Base-by-base conservation (phyloP, 2,113 vertebrate species). In the Talpa occidentalis region DNA sequence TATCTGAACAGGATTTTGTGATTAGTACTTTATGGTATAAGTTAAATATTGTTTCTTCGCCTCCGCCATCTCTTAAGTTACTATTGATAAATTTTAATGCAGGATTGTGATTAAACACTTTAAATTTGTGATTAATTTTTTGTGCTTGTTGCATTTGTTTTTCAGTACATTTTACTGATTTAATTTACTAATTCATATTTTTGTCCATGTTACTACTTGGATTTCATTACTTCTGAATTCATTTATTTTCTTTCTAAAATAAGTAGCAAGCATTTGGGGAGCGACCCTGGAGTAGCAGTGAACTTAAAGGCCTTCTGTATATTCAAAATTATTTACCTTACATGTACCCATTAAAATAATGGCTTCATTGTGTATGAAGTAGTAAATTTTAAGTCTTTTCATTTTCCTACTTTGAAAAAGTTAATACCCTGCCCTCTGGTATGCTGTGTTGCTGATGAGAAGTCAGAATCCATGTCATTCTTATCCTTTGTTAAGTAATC, bases 171-270 rank as follows among this genome's bases (percentile, higher is more conserved):
- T 74, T 89, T 83, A 76, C 10, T 84, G 22, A 10, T 92, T 79
- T 83, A 67, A 40, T 86, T 96, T 90, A 86, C 66, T 59, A 10
- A 67, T 80, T 82, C 28, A 19, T 88, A 1, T 79, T 86, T 85
- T 88, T 94, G 44, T 17, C 72, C 59, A 81, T 64, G 17, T 10
- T 93, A 32, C 42, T 74, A 40, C 42, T 90, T 70, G n/a, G 30
- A 76, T 88, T 78, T 96, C 40, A 88, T 42, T 93, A 80, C 47
- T 87, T 95, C 32, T 66, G n/a, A 90, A 64, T 89, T 79, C 16
- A 30, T 69, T 85, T 77, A 77, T 94, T 88, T 94, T 95, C 70
- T 82, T 91, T 16, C 22, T 91, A 60, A 91, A 95, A 56, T 93
- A 91, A 62, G 28, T 52, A 82, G 22, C 37, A 44, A 54, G 12